Evolutionary conservation across 2,888 invertebrate species (phyloP), one percentile per base, ranked within the genome.

Genomic region (Junonia oenone): DNA sequence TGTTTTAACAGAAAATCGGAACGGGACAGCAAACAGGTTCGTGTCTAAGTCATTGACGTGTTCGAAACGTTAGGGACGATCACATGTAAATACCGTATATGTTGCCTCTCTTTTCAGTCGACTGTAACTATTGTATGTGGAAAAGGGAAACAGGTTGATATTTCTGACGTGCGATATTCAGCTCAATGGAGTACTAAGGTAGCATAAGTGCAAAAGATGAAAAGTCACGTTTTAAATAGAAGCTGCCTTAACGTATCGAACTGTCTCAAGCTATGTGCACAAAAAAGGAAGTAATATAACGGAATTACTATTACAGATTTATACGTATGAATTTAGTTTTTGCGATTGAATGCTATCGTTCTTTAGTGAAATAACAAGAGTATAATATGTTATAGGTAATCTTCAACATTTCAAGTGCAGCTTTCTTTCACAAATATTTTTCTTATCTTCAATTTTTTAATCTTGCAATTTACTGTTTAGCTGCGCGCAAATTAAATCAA

Each of bases 1-100:
- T 38, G 22, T 33, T 9, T 46, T 51, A 47, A 33, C 33, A 29
- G 13, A 15, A 49, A 15, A 68, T 64, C 46, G 46, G 71, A 76
- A 62, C 45, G 72, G 68, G 79, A 78, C 50, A 46, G 68, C 56
- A 62, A 67, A 65, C 61, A 58, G 65, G 67, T 68, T 68, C 61
- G 52, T 63, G 57, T 72, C 67, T 69, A 66, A 60, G 55, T 56
- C 63, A 66, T 64, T 61, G 63, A 66, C 58, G 62, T 62, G 62
- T 65, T 40, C 17, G 53, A 55, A 45, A 50, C 49, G 46, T 51
- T 27, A 47, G 49, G 54, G 52, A 53, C 49, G 19, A 26, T 50
- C 51, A 56, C 52, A 59, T 50, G 58, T 45, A 59, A 55, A 53
- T 47, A 49, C 22, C 56, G 51, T 54, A 50, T 58, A 45, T 58